Percentiles rank a stretch among this genome's conserved stretches.
These are phyloP conservation scores for Acromyrmex charruanus DNA, from an alignment of 1,140 invertebrate species.

Conservation along the genomic window DNA sequence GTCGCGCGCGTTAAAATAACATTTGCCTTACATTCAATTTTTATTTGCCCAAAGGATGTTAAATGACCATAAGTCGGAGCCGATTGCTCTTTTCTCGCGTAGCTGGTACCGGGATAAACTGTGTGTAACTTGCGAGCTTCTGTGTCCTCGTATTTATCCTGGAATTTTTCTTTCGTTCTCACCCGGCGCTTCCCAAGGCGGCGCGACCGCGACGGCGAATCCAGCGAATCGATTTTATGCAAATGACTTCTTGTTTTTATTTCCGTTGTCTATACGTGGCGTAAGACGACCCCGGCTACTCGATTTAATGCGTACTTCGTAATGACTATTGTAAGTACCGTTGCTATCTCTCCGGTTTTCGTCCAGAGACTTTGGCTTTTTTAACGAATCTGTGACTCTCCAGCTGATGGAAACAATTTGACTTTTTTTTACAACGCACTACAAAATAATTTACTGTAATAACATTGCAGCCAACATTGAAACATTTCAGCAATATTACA, in stretches of 20 bases:
- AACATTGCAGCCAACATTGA: too few species aligned
- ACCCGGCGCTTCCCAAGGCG: not conserved
- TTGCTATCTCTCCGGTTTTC: too few species aligned
- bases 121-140: not conserved
- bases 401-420: too few species aligned
- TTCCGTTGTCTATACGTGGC: slow-evolving; percentile 6
- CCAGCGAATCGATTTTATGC: slow-evolving; percentile 56
- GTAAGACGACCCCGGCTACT: not conserved
- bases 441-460: too few species aligned
- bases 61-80: slow-evolving; percentile 31
- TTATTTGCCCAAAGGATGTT: slow-evolving; percentile 46
- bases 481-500: too few species aligned
- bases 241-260: slow-evolving; percentile 48
- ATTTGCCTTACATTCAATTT: slow-evolving; percentile 53
- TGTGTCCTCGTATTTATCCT: not conserved
- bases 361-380: too few species aligned
- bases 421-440: too few species aligned
- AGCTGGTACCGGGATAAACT: slow-evolving; percentile 9
- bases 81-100: slow-evolving; percentile 23
- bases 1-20: slow-evolving; percentile 43
- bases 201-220: slow-evolving; percentile 32
- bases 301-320: slow-evolving; percentile 34
- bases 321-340: not conserved
- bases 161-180: slow-evolving; percentile 11
- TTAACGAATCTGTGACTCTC: too few species aligned